phyloP scores from a whole-genome alignment of 2,888 invertebrate genomes.

The Argyresthia goedartella region DNA sequence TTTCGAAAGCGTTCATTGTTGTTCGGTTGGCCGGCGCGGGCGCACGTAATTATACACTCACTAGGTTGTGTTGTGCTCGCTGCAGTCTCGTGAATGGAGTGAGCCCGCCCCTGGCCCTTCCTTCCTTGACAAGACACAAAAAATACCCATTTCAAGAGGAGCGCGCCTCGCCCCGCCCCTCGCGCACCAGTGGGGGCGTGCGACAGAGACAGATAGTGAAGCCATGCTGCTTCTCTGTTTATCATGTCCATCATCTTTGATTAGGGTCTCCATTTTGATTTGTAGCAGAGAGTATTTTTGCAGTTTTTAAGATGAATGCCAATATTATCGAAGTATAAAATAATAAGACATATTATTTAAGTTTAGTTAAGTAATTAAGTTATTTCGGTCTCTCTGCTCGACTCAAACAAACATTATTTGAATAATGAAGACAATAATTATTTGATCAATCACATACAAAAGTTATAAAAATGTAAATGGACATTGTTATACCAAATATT shows the following conservation, averaged over 20 bases:
- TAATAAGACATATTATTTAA: too few species aligned
- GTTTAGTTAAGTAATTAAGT: too few species aligned
- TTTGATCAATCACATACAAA: too few species aligned
- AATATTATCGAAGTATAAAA: too few species aligned
- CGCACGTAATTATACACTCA: not conserved
- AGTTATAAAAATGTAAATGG: too few species aligned
- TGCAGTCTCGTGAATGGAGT: conserved; percentile 10
- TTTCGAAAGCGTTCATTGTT: conserved; percentile 43
- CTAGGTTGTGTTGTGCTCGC: not conserved
- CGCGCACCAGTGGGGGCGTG: conserved; percentile 2
- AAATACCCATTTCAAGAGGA: conserved; percentile 44
- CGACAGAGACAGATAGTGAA: conserved; percentile 36
- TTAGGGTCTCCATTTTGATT: conserved; percentile 15
- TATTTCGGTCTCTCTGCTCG: too few species aligned
- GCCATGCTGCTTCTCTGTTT: conserved; percentile 44
- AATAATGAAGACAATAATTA: too few species aligned
- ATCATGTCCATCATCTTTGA: conserved; percentile 59
- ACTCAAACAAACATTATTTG: too few species aligned
- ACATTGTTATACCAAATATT: too few species aligned
- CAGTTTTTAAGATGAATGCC: not conserved
- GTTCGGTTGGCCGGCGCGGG: not conserved
- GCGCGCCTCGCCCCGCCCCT: conserved; percentile 15
- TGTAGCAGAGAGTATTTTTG: not conserved
- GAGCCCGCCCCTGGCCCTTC: conserved; percentile 56
- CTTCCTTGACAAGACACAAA: conserved; percentile 68